These are phyloP conservation scores for Lochmaea crataegi DNA, from an alignment of 2,888 invertebrate species.

Conservation along the genomic window DNA sequence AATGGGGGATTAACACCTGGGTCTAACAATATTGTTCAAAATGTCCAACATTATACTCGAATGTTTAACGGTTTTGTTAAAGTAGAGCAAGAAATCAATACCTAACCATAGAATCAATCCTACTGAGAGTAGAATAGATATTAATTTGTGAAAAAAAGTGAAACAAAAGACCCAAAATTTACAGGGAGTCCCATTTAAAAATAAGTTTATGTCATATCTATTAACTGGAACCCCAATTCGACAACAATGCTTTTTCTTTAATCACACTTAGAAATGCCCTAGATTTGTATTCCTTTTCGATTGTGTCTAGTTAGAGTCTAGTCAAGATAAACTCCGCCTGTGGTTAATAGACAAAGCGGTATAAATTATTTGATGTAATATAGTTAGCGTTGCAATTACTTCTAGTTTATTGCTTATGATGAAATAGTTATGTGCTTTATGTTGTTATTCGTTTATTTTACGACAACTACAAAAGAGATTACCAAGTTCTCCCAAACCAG, in stretches of 20 bases:
- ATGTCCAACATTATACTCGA: background rate
- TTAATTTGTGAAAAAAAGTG: too few species aligned
- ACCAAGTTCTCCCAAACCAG: background rate
- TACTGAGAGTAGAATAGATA: too few species aligned
- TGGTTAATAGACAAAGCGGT: background rate
- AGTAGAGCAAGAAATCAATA: background rate
- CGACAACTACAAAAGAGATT: background rate
- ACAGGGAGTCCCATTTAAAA: too few species aligned
- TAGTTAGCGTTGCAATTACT: background rate
- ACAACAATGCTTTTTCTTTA: background rate
- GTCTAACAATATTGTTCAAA: background rate
- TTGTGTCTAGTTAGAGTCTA: background rate
- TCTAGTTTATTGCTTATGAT: background rate
- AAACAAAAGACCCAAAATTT: too few species aligned
- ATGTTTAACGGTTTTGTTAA: background rate
- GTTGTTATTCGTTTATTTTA: background rate
- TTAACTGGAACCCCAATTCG: background rate
- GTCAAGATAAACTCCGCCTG: background rate
- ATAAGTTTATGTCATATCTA: too few species aligned
- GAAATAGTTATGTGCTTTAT: background rate
- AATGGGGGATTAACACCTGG: background rate
- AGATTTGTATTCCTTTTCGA: background rate
- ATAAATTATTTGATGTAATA: background rate
- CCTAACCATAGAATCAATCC: too few species aligned
- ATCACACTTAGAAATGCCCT: background rate